Base-by-base conservation (phyloP, 53 echinoderm and acorn worm species). In the Henricia sp. region DNA sequence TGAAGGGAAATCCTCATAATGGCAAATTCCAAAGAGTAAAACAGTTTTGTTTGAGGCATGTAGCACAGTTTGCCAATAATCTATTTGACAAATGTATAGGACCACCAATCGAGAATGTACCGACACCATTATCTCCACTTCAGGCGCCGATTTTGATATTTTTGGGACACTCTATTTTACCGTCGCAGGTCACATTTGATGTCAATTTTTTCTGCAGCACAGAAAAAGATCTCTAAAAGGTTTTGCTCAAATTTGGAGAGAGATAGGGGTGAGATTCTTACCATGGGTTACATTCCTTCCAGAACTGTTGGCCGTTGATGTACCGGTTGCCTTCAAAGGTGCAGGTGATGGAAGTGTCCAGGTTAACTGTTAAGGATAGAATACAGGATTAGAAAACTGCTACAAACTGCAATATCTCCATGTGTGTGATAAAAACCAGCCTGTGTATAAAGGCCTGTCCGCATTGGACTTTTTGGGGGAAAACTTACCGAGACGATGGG, bases 221-320 rank as follows among this genome's bases (percentile, higher is more conserved):
- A n/a, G 17, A 56, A 21, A 3, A 23, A 21, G 57, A 24, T 56
- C 57, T 4, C 24, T 1, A 10, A 53, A 58, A 3, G 6, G 27
- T 58, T 58, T 2, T 3, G 5, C 24, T 24, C 1, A 3, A 25
- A 30, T 28, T 19, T 0, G 38, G 12, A 13, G 19, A 67, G 34
- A 14, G 14, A 23, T 50, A 37, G 6, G 28, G n/a, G 0, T 9
- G 14, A 19, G 8, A 16, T 32, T 23, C 60, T 68, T 50, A 85
- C 85, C 85, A 85, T 64, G 27, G 48, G 38, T 66, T 73, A 63
- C 85, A 85, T 26, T 51, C 62, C 21, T 65, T 64, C 51, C 62
- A 85, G 66, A 73, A 74, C 35, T 50, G 52, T 4, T 85, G 73
- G 14, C 85, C 85, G 37, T 65, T 62, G 16, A 48, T 72, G 74